Conservation (phyloP, 1,140 invertebrate genomes). For the Trichonephila inaurata region DNA sequence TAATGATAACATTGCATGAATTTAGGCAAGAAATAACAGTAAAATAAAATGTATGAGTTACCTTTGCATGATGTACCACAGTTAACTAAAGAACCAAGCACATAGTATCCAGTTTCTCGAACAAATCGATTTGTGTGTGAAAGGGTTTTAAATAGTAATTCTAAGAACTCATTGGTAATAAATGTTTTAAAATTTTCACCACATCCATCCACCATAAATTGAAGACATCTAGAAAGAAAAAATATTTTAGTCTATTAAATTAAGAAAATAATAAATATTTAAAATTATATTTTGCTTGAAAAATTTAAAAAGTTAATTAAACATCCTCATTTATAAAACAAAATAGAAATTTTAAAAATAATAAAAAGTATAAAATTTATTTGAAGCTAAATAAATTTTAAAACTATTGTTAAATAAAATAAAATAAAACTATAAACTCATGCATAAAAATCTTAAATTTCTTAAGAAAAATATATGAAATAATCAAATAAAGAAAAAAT, state of each 20-base stretch:
- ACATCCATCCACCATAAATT: constrained; percentile 83
- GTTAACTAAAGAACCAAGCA: constrained; percentile 82
- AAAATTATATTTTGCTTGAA: no score
- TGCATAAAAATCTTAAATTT: no score
- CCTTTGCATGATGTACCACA: constrained; percentile 79
- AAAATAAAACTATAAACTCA: no score
- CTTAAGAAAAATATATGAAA: no score
- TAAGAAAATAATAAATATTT: no score
- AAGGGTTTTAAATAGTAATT: constrained; percentile 82
- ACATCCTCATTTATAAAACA: no score
- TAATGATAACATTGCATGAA: neutral
- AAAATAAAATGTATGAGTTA: neutral
- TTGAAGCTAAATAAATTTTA: no score
- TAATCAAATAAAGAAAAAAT: no score
- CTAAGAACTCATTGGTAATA: constrained; percentile 82
- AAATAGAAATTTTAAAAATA: no score
- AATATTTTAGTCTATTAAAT: neutral
- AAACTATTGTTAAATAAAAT: no score
- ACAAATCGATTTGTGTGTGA: constrained; percentile 84
- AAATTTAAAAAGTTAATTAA: no score
- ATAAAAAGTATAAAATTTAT: no score
- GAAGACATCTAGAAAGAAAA: constrained; percentile 80
- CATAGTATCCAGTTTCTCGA: constrained; percentile 83
- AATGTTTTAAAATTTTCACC: constrained; percentile 81
- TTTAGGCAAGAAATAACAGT: neutral